Evolutionary conservation across 2,797 vertebrate species (phyloP).

Genomic region (Sylvilagus floridanus): DNA sequence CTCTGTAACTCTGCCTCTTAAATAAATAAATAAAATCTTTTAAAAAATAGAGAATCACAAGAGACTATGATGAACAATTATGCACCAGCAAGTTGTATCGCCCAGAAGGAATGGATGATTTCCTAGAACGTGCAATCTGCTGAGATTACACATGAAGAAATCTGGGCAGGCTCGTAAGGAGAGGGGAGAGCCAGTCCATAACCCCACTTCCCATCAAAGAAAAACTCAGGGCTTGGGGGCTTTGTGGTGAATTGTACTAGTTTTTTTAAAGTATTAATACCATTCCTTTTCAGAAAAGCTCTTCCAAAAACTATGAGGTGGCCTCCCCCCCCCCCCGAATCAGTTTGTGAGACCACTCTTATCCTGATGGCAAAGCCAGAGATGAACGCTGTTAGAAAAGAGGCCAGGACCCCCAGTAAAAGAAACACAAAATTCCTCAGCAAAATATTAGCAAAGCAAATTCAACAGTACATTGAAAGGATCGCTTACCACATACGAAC

Average conservation of each 20-base stretch:
- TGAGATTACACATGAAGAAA: neutral
- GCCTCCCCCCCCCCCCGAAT: no score
- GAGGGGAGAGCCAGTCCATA: neutral
- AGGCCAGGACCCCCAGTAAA: neutral
- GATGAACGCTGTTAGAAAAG: neutral
- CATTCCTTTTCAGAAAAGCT: neutral
- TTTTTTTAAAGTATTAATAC: neutral
- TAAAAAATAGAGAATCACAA: neutral
- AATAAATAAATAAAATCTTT: no score
- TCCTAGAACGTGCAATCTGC: neutral
- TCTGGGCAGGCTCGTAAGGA: neutral
- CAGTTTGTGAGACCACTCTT: neutral
- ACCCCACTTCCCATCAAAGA: neutral
- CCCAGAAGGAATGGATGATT: neutral
- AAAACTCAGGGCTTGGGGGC: neutral
- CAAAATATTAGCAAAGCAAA: neutral
- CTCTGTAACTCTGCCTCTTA: no score
- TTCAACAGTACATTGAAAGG: neutral
- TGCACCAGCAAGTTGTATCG: neutral
- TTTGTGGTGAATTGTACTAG: neutral
- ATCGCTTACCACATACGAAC: neutral
- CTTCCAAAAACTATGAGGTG: neutral
- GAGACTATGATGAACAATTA: neutral
- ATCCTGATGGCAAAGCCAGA: neutral
- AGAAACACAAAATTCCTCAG: neutral